These are phyloP conservation scores for Ctenochaetus hawaiiensis DNA, from an alignment of 2,797 vertebrate species.

Conservation along the genomic window DNA sequence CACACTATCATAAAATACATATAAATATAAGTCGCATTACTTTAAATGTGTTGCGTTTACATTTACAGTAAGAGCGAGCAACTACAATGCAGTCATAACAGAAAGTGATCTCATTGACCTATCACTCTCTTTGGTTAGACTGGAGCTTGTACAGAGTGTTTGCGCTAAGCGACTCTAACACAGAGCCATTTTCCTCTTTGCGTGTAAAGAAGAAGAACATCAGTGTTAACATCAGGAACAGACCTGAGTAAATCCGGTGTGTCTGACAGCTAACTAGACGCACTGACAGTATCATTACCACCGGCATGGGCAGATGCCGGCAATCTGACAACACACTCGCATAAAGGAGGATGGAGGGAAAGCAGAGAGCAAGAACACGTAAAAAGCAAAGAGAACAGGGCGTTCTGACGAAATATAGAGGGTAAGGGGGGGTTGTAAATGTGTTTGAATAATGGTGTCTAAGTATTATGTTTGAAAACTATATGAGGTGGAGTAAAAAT, in stretches of 20 bases:
- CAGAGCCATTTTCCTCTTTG: slow-evolving; percentile 66
- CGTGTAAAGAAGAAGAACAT: slow-evolving; percentile 76
- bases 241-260: slow-evolving; percentile 73
- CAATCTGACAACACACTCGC: slow-evolving; percentile 75
- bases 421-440: slow-evolving; percentile 11
- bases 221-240: slow-evolving; percentile 82
- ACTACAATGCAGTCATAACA: slow-evolving; percentile 16
- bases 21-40: not conserved
- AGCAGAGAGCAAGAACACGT: slow-evolving; percentile 40
- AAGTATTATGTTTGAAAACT: slow-evolving; percentile 63
- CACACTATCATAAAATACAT: not conserved
- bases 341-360: slow-evolving; percentile 48
- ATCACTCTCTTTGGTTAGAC: slow-evolving; percentile 57
- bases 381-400: slow-evolving; percentile 35
- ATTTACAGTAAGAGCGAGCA: not conserved
- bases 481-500: slow-evolving; percentile 44
- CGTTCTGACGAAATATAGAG: slow-evolving; percentile 18
- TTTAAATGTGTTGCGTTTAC: not conserved
- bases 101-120: slow-evolving; percentile 24
- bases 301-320: slow-evolving; percentile 68
- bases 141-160: slow-evolving; percentile 58
- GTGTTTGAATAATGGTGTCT: slow-evolving; percentile 54
- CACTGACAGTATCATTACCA: slow-evolving; percentile 85
- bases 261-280: slow-evolving; percentile 81
- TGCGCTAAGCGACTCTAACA: slow-evolving; percentile 71